phyloP scores from a whole-genome alignment of 2,113 vertebrate genomes.

The Synodontis membranacea region DNA sequence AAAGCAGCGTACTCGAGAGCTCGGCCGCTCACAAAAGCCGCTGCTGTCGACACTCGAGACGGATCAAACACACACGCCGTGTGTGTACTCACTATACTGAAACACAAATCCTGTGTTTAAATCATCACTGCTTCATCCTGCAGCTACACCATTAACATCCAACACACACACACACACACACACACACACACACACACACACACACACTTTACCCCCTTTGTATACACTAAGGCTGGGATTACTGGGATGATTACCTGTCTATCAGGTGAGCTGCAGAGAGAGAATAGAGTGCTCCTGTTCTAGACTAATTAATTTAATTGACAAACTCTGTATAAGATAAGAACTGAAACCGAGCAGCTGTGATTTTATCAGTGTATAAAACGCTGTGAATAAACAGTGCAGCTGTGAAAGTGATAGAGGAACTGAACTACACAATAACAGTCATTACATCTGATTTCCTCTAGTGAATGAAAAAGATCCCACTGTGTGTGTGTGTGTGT shows the following conservation, averaged over 20 bases:
- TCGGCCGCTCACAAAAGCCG: neutral
- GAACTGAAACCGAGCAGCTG: neutral
- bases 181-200: slow-evolving; percentile 20
- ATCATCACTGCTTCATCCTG: neutral
- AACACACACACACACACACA: neutral
- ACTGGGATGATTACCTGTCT: neutral
- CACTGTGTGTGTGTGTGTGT: neutral
- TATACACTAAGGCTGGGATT: neutral
- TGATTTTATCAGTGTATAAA: too few relatives aligned
- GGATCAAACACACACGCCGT: neutral
- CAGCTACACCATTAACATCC: neutral
- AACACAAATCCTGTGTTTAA: neutral
- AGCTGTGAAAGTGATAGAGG: neutral
- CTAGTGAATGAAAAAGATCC: neutral
- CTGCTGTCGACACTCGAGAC: slow-evolving; percentile 16
- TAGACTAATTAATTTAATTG: neutral
- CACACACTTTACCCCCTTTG: neutral
- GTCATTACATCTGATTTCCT: neutral
- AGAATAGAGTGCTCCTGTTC: neutral
- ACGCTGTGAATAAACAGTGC: too few relatives aligned
- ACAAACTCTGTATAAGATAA: neutral
- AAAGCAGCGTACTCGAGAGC: neutral
- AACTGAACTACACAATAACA: neutral
- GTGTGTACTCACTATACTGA: neutral
- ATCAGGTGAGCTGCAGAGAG: neutral